Percentiles rank a stretch among this genome's conserved stretches.
Evolutionary conservation across 2,888 invertebrate genomes (phyloP).

Genomic region (Amblyjoppa fuscipennis): DNA sequence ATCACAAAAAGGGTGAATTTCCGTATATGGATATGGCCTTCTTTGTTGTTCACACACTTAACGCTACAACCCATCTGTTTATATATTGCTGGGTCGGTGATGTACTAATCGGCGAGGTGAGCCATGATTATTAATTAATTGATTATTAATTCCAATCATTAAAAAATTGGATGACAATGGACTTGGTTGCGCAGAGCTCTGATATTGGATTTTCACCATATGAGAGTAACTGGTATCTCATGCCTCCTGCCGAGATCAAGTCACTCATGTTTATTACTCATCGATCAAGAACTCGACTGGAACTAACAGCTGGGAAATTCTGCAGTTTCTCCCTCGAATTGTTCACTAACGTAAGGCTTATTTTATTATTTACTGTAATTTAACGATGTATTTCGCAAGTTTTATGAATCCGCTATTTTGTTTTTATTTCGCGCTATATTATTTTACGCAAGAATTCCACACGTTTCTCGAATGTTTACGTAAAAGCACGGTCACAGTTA

Average conservation of each 20-base stretch:
- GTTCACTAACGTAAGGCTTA: slow-evolving; percentile 73
- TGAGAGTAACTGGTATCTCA: slow-evolving; percentile 75
- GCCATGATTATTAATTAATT: slow-evolving; percentile 3
- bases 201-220: slow-evolving; percentile 73
- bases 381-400: neutral
- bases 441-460: too few relatives aligned
- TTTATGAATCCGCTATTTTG: too few relatives aligned
- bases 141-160: neutral
- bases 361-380: neutral
- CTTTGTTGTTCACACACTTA: slow-evolving; percentile 65
- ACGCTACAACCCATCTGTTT: slow-evolving; percentile 71
- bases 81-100: slow-evolving; percentile 78
- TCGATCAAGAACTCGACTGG: slow-evolving; percentile 72
- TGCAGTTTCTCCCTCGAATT: slow-evolving; percentile 73
- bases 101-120: slow-evolving; percentile 68
- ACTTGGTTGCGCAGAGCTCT: slow-evolving; percentile 68
- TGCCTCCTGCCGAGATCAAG: slow-evolving; percentile 62
- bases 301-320: slow-evolving; percentile 78
- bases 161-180: neutral
- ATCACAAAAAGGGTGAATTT: slow-evolving; percentile 47
- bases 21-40: slow-evolving; percentile 58
- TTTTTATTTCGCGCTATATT: too few relatives aligned
- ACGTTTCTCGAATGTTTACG: too few relatives aligned
- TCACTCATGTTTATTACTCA: slow-evolving; percentile 72
- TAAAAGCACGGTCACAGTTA: too few relatives aligned